Evolutionary conservation across 2,797 vertebrate genomes (phyloP), one percentile per base, ranked within the genome.

Genomic region (Spinus pinus): DNA sequence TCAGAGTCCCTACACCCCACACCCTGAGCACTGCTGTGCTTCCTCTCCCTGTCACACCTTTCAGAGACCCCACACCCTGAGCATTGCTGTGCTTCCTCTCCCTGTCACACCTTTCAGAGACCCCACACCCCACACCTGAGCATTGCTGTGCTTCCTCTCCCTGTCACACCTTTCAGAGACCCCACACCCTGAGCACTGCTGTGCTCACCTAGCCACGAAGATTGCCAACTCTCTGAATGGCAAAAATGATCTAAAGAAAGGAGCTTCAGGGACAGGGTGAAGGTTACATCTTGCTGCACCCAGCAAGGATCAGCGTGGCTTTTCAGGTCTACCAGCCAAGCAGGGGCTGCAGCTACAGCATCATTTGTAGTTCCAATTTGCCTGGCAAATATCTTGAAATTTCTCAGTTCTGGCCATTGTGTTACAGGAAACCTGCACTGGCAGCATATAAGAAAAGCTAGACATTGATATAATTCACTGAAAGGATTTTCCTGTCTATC

Each of bases 401-500:
- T 96, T 96, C 94, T 86, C 88, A 93, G 86, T 92, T 95, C 41
- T 94, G 89, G 73, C 82, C 75, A 86, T 95, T 90, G 92, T 97
- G 81, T 41, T 93, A 44, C 78, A 56, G 61, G 72, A 95, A 96
- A 85, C 72, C 35, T 81, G 86, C 47, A 44, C 56, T 96, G 83
- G 94, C 94, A 96, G 93, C 54, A 7, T 46, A 65, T 31, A 61
- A 86, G 92, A 88, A 93, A 93, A 93, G 57, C 78, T 33, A 96
- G 94, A 53, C 72, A 47, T 82, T 88, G 72, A 77, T 91, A 94
- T 62, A 93, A 94, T 88, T 91, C 90, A 61, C 85, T 66, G 88
- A 91, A 96, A 95, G 90, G 90, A 95, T 97, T 96, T 97, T 91
- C 93, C 78, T 95, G 93, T 94, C 95, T 94, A 56, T 96, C 95